Percentiles rank a stretch among this genome's conserved stretches.
Conservation (phyloP, 2,888 invertebrate species). For the Scaptomyza caliginosa region DNA sequence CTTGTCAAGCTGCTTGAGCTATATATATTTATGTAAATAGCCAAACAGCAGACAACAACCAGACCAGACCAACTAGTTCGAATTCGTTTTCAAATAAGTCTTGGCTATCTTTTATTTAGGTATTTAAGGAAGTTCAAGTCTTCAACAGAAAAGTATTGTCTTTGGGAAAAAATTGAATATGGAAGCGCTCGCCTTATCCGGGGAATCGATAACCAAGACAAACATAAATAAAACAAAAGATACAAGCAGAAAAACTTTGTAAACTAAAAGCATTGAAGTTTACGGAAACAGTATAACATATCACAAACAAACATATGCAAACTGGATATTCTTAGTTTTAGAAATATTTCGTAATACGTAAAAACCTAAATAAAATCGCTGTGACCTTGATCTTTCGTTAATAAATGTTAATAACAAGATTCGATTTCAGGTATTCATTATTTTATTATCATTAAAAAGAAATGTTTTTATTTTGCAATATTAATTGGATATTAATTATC, state of each 20-base stretch:
- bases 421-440: not conserved
- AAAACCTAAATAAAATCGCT: not conserved
- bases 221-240: slow-evolving; percentile 21
- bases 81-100: slow-evolving; percentile 13
- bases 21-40: slow-evolving; percentile 72
- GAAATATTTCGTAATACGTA: not conserved
- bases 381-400: not conserved
- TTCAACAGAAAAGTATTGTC: not conserved
- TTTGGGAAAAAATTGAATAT: slow-evolving; percentile 10
- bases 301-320: not conserved
- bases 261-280: not conserved
- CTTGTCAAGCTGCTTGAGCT: slow-evolving; percentile 63
- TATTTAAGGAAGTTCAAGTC: slow-evolving; percentile 39
- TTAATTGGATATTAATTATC: not conserved
- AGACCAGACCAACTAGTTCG: slow-evolving; percentile 51
- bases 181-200: not conserved
- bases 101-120: slow-evolving; percentile 5
- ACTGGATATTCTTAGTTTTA: not conserved
- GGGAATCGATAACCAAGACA: slow-evolving; percentile 3
- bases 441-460: not conserved
- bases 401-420: not conserved
- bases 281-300: not conserved
- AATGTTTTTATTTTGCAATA: not conserved
- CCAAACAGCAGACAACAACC: slow-evolving; percentile 35
- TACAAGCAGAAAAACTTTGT: not conserved